A percentile compares a stretch with the other conserved stretches of the same genome.
These are phyloP conservation scores for Pachyrhynchus sulphureomaculatus DNA, from an alignment of 1,140 invertebrate genomes.

Conservation along the genomic window DNA sequence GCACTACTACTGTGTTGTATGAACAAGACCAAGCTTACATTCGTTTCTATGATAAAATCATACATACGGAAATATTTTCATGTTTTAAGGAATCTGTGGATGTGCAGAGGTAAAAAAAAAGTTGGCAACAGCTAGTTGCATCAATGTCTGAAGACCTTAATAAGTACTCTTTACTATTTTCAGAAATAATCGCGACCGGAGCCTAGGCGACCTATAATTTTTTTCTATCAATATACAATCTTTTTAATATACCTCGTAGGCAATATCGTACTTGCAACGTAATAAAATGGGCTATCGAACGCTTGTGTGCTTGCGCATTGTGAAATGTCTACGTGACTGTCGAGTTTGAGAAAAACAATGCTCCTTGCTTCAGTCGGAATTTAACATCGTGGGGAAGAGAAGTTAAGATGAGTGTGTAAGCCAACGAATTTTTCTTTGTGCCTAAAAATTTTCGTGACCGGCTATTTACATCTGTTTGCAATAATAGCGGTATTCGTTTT, in stretches of 20 bases:
- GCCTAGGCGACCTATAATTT: background rate
- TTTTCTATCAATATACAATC: no score
- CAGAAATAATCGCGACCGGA: background rate
- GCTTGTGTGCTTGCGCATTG: slow-evolving; percentile 25
- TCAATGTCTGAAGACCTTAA: no score
- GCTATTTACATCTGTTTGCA: slow-evolving; percentile 34
- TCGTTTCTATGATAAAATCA: no score
- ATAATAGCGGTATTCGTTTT: slow-evolving; percentile 24
- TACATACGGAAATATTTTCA: no score
- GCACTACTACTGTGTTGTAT: no score
- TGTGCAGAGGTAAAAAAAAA: no score
- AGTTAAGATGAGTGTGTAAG: slow-evolving; percentile 44
- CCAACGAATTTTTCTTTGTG: slow-evolving; percentile 47
- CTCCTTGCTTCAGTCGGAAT: slow-evolving; percentile 41
- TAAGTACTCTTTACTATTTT: no score
- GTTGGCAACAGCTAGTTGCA: no score
- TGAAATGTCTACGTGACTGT: slow-evolving; percentile 37
- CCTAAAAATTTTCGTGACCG: slow-evolving; percentile 40
- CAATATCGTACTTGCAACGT: slow-evolving; percentile 33
- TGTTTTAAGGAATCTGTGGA: no score
- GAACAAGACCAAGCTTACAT: no score
- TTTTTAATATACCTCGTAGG: background rate
- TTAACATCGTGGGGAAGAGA: slow-evolving; percentile 44
- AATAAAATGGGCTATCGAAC: background rate
- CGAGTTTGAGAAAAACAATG: slow-evolving; percentile 26